Evolutionary conservation across 2,888 invertebrate species (phyloP).

Genomic region (Tetramorium bicarinatum): DNA sequence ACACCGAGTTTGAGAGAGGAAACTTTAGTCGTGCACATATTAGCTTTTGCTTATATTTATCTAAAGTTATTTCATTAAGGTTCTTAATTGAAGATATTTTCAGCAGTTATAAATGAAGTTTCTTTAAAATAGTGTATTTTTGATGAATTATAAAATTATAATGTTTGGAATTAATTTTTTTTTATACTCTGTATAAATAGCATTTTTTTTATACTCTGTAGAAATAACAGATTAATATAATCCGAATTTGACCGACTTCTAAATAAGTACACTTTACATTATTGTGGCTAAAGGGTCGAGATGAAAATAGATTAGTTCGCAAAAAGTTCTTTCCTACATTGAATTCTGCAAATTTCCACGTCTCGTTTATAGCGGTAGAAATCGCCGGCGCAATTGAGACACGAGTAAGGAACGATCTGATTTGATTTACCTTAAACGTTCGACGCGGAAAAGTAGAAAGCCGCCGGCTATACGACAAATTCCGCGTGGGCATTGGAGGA

Average conservation of each 20-base stretch:
- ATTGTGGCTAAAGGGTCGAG: not conserved
- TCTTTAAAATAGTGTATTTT: not conserved
- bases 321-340: slow-evolving; percentile 12
- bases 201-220: not conserved
- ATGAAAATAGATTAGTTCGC: slow-evolving; percentile 9
- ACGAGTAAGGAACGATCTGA: slow-evolving; percentile 39
- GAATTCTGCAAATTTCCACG: not conserved
- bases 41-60: not conserved
- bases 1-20: not conserved
- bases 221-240: not conserved
- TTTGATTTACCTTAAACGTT: slow-evolving; percentile 44
- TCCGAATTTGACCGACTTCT: not conserved
- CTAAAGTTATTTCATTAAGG: not conserved
- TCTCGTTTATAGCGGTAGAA: slow-evolving; percentile 19
- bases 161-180: not conserved
- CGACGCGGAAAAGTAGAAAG: slow-evolving; percentile 54
- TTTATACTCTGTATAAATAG: not conserved
- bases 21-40: not conserved
- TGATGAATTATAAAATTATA: not conserved
- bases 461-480: slow-evolving; percentile 51
- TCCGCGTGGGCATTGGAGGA: slow-evolving; percentile 41
- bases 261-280: not conserved
- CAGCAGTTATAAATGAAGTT: not conserved
- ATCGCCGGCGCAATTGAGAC: slow-evolving; percentile 15
- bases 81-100: not conserved